phyloP scores from a whole-genome alignment of 2,888 invertebrate genomes.

The Xanthia icteritia region DNA sequence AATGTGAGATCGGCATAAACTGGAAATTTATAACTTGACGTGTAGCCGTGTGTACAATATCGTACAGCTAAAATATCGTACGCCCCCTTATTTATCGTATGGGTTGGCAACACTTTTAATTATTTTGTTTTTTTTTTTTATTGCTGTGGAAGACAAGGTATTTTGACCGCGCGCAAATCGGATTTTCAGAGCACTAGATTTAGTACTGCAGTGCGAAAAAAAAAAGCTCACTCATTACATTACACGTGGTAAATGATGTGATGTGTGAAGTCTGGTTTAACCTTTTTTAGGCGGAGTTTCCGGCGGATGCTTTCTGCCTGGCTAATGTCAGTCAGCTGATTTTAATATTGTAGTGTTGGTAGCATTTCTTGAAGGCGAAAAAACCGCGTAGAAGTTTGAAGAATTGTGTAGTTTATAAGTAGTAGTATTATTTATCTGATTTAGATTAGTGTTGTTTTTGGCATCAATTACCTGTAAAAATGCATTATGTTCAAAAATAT shows the following conservation, averaged over 20 bases:
- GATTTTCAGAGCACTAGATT: neutral
- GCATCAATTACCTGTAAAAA: constrained; percentile 66
- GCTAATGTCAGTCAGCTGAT: constrained; percentile 83
- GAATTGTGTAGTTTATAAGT: constrained; percentile 65
- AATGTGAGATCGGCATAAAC: no score
- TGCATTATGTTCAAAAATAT: constrained; percentile 88
- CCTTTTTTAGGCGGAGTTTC: constrained; percentile 4
- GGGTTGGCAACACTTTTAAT: no score
- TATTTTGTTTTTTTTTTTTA: neutral
- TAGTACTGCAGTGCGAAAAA: neutral
- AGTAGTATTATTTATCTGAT: constrained; percentile 54
- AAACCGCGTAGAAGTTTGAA: constrained; percentile 79
- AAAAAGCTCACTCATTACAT: neutral
- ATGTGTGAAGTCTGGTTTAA: neutral
- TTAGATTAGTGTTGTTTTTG: constrained; percentile 57
- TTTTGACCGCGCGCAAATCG: neutral
- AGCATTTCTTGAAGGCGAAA: constrained; percentile 68
- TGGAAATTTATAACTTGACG: no score
- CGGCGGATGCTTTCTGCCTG: constrained; percentile 24
- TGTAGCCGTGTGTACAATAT: no score
- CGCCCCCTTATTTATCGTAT: no score
- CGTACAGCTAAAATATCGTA: no score
- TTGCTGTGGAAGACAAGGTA: neutral
- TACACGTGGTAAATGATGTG: no score
- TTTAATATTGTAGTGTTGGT: constrained; percentile 81